Conservation (phyloP, 2,888 invertebrate species). For the Drosophila borealis region DNA sequence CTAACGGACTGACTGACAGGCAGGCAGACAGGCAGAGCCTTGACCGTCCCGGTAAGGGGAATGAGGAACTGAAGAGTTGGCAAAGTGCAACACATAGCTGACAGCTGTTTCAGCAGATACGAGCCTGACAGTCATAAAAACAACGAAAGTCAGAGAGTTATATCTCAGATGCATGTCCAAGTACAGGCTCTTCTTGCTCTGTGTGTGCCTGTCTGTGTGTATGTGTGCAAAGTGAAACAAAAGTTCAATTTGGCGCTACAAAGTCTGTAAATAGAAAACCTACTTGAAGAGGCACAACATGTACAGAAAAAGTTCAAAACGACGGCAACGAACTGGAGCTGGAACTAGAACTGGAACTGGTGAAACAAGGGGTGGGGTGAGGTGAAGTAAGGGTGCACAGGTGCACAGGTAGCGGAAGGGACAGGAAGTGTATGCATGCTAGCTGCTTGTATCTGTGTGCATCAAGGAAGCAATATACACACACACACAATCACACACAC, state of each 20-base stretch:
- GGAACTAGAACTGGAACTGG: conserved; percentile 1
- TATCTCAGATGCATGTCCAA: conserved; percentile 30
- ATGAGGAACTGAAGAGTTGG: conserved; percentile 21
- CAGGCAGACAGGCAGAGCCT: conserved; percentile 32
- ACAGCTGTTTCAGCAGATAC: conserved; percentile 70
- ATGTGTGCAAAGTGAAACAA: conserved; percentile 54
- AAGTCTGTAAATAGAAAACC: conserved; percentile 72
- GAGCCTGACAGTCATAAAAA: conserved; percentile 43
- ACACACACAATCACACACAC: conserved; percentile 16
- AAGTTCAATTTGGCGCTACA: conserved; percentile 79
- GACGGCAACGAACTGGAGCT: conserved; percentile 10
- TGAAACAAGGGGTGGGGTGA: neutral
- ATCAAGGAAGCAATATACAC: conserved; percentile 31
- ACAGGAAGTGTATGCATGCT: conserved; percentile 67
- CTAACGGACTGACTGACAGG: conserved; percentile 5
- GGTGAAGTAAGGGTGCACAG: conserved; percentile 7
- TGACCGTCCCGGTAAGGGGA: conserved; percentile 26
- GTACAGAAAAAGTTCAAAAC: conserved; percentile 50
- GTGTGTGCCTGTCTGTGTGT: conserved; percentile 13
- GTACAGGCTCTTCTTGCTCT: conserved; percentile 5
- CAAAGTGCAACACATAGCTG: conserved; percentile 60
- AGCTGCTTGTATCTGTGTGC: conserved; percentile 38
- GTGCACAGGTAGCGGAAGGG: conserved; percentile 56
- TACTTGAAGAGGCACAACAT: conserved; percentile 66
- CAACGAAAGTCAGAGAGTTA: conserved; percentile 58